A percentile compares a stretch with the other conserved stretches of the same genome.
phyloP scores from a whole-genome alignment of 35 echinoderm and acorn worm species.

The Holothuria glaberrima region DNA sequence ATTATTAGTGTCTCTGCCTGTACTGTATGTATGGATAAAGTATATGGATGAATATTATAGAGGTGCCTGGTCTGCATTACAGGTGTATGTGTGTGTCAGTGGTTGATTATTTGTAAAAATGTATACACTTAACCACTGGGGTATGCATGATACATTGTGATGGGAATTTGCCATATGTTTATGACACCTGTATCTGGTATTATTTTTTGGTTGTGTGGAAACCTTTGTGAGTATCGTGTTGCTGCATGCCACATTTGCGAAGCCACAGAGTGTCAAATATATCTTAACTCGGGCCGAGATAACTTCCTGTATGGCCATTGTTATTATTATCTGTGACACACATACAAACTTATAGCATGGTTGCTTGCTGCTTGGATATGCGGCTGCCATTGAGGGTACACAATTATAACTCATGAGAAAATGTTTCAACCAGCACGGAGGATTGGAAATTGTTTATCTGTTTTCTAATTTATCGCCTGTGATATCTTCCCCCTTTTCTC shows the following conservation, averaged over 20 bases:
- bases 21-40: too few species aligned
- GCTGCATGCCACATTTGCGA: conserved; percentile 51
- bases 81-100: neutral
- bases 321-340: too few species aligned
- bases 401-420: too few species aligned
- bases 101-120: conserved; percentile 6
- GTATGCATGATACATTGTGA: neutral
- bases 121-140: neutral
- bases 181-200: conserved; percentile 19
- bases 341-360: too few species aligned
- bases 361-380: too few species aligned
- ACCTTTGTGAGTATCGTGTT: conserved; percentile 1
- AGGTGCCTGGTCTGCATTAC: neutral
- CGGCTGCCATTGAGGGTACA: too few species aligned
- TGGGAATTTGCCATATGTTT: conserved; percentile 37
- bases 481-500: conserved; percentile 55
- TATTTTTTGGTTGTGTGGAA: neutral
- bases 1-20: neutral
- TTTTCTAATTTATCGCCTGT: conserved; percentile 59
- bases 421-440: neutral
- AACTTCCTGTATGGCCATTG: too few species aligned
- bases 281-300: too few species aligned
- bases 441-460: neutral
- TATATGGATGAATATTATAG: too few species aligned
- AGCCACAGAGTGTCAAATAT: conserved; percentile 2